Conservation (phyloP, 1,140 invertebrate genomes). For the Bombus fervidus region DNA sequence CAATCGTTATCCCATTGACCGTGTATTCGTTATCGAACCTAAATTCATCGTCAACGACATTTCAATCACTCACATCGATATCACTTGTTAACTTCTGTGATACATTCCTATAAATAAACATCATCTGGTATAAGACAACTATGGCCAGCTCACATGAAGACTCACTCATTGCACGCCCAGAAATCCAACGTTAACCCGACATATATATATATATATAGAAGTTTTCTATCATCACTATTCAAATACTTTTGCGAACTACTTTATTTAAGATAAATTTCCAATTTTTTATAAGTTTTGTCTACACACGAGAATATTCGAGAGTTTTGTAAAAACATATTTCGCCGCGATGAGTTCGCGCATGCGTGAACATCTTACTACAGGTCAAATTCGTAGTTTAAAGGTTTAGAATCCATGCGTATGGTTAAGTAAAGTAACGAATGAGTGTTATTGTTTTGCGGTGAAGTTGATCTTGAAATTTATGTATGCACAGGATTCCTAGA, state of each 20-base stretch:
- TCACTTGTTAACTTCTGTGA: too few species aligned
- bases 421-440: background rate
- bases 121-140: too few species aligned
- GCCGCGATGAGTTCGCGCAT: background rate
- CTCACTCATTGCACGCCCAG: too few species aligned
- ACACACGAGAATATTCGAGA: conserved; percentile 7
- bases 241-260: background rate
- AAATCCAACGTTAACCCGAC: too few species aligned
- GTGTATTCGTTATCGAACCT: too few species aligned
- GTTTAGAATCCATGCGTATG: background rate
- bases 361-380: background rate
- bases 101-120: too few species aligned
- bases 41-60: too few species aligned
- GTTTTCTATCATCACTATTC: background rate
- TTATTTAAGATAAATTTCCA: background rate
- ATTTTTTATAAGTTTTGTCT: background rate
- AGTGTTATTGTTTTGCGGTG: background rate
- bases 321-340: background rate
- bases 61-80: too few species aligned
- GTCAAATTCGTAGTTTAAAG: background rate
- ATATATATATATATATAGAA: background rate
- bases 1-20: too few species aligned
- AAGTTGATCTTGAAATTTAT: background rate
- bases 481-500: background rate
- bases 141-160: too few species aligned